Base-by-base conservation (phyloP, 2,113 vertebrate species). In the Ictidomys tridecemlineatus region DNA sequence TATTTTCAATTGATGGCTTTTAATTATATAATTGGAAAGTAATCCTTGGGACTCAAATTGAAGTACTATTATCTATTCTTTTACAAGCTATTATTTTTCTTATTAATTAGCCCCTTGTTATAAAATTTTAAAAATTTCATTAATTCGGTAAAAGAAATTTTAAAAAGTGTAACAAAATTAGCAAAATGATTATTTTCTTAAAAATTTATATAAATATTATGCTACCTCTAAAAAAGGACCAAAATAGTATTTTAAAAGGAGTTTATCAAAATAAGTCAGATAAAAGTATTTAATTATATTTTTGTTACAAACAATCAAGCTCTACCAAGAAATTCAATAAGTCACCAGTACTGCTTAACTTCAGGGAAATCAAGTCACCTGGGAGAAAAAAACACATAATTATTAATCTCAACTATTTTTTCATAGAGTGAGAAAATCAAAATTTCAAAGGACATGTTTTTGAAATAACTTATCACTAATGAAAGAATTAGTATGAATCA, bases 131-230 rank as follows among this genome's bases (percentile, higher is more conserved):
- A 26, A 63, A 65, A 89, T 67, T 92, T 73, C 24, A 53, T 98
- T 93, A 90, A 94, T 91, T 82, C 30, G 48, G 18, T 72, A 84
- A 89, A 74, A 26, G 73, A 85, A 97, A 92, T 89, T 0, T n/a
- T 83, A 91, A 93, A 56, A 89, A 97, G n/a, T 72, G 9, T n/a
- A 96, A 10, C 0, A 72, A 95, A 91, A 85, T 92, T 91, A 39
- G 34, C 22, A 83, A 91, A n/a, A 79, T 93, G 92, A 84, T 28
- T 91, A 30, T 28, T 95, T 85, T 37, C 12, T 1, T 12, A 18
- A 89, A 77, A 86, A 87, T 4, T 6, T 69, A 56, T 12, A 82
- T 78, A 89, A 84, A 37, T 90, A 90, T 39, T 84, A 56, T 63
- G 5, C 24, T 83, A 48, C 61, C 11, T 89, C 32, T 72, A 32